A percentile compares a stretch with the other conserved stretches of the same genome.
phyloP scores from a whole-genome alignment of 2,797 vertebrate genomes.

The Myotis vivesi region DNA sequence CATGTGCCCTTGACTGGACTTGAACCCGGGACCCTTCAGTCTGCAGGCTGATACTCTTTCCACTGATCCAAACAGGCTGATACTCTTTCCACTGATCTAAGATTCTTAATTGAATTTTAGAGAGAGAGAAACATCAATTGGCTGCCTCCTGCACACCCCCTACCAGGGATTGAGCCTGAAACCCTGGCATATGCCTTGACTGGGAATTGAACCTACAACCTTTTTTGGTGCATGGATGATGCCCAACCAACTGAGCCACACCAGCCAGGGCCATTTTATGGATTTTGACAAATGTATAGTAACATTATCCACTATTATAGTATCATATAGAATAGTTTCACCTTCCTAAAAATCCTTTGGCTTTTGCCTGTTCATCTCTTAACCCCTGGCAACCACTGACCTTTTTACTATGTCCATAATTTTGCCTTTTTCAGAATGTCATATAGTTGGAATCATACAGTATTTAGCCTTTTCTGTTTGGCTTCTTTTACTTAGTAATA shows the following conservation, averaged over 20 bases:
- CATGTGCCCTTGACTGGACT: background rate
- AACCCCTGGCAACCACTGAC: background rate
- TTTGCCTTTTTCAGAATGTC: background rate
- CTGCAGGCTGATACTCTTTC: too few species aligned
- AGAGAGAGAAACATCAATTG: too few species aligned
- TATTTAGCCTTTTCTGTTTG: background rate
- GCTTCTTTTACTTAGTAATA: background rate
- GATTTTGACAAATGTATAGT: background rate
- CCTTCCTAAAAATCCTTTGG: background rate
- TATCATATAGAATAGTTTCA: background rate
- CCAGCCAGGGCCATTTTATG: too few species aligned
- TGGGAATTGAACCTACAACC: background rate
- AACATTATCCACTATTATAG: background rate
- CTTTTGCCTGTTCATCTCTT: background rate
- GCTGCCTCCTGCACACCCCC: background rate
- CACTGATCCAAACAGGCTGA: too few species aligned
- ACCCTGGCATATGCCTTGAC: background rate
- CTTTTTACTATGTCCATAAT: background rate
- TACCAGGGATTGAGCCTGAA: background rate
- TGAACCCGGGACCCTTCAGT: background rate
- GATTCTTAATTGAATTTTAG: background rate
- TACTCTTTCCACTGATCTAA: too few species aligned
- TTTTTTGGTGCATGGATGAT: background rate
- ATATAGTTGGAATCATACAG: background rate
- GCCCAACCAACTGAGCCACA: background rate